Evolutionary conservation across 2,888 invertebrate genomes (phyloP).

Genomic region (Agrotis segetum): DNA sequence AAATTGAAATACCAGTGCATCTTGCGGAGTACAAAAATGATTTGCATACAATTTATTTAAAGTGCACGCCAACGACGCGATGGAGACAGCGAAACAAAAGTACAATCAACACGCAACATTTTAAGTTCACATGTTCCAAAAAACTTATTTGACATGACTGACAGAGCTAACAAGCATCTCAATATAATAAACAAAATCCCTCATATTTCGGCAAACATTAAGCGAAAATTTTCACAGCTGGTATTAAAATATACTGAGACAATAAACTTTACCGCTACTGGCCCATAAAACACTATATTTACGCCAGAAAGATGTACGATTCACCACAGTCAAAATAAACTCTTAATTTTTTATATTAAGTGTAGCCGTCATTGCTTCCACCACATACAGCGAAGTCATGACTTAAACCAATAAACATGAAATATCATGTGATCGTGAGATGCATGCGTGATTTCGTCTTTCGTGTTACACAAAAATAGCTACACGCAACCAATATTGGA

Average conservation of each 20-base stretch:
- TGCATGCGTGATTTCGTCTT: conserved; percentile 80
- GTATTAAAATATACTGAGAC: conserved; percentile 59
- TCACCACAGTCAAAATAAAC: conserved; percentile 82
- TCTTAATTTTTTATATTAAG: conserved; percentile 84
- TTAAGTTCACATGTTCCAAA: conserved; percentile 34
- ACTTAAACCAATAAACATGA: conserved; percentile 88
- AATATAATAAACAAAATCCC: conserved; percentile 57
- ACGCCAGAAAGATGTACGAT: conserved; percentile 74
- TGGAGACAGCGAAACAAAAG: conserved; percentile 33
- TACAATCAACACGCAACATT: conserved; percentile 36
- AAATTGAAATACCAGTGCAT: background rate
- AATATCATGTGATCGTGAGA: conserved; percentile 85
- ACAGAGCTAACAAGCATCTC: conserved; percentile 38
- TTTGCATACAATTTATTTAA: conserved; percentile 19
- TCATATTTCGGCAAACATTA: conserved; percentile 56
- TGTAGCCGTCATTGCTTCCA: conserved; percentile 82
- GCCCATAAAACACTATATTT: conserved; percentile 76
- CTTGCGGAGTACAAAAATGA: background rate
- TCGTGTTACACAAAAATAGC: conserved; percentile 81
- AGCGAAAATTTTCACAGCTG: conserved; percentile 63
- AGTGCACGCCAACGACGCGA: conserved; percentile 9
- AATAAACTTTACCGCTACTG: conserved; percentile 75
- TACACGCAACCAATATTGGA: conserved; percentile 78
- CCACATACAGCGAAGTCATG: conserved; percentile 89
- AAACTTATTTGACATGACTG: conserved; percentile 46